Evolutionary conservation across 2,888 invertebrate genomes (phyloP).

Genomic region (Xanthostigma xanthostigma): DNA sequence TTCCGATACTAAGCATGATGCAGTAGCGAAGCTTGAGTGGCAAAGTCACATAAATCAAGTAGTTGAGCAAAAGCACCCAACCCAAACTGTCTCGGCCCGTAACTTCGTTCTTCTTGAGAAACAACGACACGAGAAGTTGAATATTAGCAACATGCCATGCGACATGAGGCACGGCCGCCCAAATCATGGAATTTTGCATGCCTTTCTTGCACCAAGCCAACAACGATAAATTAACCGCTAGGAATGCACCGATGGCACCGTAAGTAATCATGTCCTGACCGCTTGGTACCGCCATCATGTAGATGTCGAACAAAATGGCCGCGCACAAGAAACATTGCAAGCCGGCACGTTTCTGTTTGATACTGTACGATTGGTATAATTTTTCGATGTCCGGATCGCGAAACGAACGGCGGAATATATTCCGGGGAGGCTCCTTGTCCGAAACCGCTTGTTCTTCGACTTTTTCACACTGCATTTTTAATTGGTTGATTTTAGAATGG

Average conservation of each 20-base stretch:
- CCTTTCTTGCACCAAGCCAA: constrained; percentile 25
- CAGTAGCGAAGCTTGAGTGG: constrained; percentile 51
- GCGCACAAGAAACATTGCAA: constrained; percentile 52
- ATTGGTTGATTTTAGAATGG: too few relatives aligned
- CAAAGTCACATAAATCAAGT: constrained; percentile 56
- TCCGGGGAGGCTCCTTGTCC: constrained; percentile 27
- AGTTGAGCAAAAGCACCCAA: constrained; percentile 57
- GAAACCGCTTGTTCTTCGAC: constrained; percentile 21
- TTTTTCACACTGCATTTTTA: constrained; percentile 12
- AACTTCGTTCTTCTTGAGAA: constrained; percentile 40
- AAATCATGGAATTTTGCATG: constrained; percentile 23
- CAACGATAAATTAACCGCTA: constrained; percentile 25
- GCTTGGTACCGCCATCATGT: constrained; percentile 39
- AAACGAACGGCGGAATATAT: constrained; percentile 33
- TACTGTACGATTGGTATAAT: constrained; percentile 55
- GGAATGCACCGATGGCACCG: constrained; percentile 25
- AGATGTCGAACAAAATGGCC: constrained; percentile 48
- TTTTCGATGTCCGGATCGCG: constrained; percentile 48
- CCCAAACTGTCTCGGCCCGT: constrained; percentile 50
- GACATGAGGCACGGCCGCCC: constrained; percentile 46
- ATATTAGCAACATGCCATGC: constrained; percentile 47
- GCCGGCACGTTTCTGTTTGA: constrained; percentile 55
- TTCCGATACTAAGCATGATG: constrained; percentile 40
- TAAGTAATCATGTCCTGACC: constrained; percentile 28
- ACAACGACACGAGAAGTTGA: constrained; percentile 44